These are phyloP conservation scores for Montipora efflorescens DNA, from an alignment of 64 coral and sea anemone genomes.

Conservation along the genomic window DNA sequence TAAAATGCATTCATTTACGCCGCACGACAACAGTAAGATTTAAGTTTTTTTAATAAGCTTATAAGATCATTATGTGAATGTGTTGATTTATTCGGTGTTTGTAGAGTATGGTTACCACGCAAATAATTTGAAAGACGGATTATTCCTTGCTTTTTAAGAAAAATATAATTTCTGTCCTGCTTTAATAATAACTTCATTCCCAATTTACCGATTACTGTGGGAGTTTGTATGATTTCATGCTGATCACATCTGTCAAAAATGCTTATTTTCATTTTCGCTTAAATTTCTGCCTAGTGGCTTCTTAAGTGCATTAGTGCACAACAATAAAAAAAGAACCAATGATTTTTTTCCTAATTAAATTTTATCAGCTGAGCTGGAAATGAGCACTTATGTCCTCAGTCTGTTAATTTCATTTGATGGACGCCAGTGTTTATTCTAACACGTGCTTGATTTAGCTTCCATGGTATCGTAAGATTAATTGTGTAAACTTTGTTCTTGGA, in stretches of 20 bases:
- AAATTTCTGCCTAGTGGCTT: neutral
- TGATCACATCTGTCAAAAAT: neutral
- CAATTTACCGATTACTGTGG: no score
- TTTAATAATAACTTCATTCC: no score
- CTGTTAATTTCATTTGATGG: neutral
- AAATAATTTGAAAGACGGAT: no score
- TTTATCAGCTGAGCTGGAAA: neutral
- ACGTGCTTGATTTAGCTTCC: neutral
- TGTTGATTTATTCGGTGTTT: no score
- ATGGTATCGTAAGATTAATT: neutral
- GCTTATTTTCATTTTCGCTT: conserved; percentile 11
- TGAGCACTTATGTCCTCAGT: neutral
- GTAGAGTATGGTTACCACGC: no score
- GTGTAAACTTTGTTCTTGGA: neutral
- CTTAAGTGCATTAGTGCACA: neutral
- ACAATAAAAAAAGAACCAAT: neutral
- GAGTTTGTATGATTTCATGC: neutral
- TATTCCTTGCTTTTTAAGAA: no score
- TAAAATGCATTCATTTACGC: neutral
- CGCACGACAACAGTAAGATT: no score
- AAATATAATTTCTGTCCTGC: no score
- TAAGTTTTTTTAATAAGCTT: no score
- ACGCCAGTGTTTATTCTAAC: neutral
- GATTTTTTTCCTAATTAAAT: neutral
- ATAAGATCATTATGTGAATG: no score